Evolutionary conservation across 2,797 vertebrate species (phyloP).

Genomic region (Anomalospiza imberbis): DNA sequence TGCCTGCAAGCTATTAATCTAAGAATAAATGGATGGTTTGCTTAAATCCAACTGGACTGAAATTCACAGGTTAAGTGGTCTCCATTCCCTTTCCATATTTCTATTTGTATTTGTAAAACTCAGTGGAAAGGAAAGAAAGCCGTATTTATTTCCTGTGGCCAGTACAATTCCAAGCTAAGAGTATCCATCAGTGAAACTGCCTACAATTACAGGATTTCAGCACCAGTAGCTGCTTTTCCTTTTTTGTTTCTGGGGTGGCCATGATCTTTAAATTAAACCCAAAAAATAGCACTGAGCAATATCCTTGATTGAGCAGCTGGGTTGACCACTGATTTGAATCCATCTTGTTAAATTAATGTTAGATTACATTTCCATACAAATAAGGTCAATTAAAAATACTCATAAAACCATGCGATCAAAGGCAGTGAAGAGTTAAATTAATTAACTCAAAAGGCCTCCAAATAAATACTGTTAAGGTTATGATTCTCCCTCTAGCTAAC

Average conservation of each 20-base stretch:
- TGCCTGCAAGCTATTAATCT: not conserved
- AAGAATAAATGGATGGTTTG: not conserved
- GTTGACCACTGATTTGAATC: slow-evolving; percentile 55
- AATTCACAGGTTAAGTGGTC: not conserved
- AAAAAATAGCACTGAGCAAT: slow-evolving; percentile 8
- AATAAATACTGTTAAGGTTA: slow-evolving; percentile 65
- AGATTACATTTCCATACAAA: slow-evolving; percentile 68
- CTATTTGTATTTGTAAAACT: not conserved
- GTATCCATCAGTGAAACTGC: not conserved
- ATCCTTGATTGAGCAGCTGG: slow-evolving; percentile 40
- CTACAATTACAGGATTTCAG: not conserved
- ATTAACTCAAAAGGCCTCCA: slow-evolving; percentile 56
- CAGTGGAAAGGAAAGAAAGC: not conserved
- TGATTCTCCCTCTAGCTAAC: slow-evolving; percentile 15
- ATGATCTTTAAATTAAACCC: not conserved
- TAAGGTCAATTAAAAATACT: slow-evolving; percentile 68
- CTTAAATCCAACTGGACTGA: not conserved
- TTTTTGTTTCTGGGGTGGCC: not conserved
- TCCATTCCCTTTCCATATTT: not conserved
- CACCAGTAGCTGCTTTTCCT: not conserved
- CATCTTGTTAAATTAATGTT: slow-evolving; percentile 52
- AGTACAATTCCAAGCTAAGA: not conserved
- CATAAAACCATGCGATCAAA: slow-evolving; percentile 46
- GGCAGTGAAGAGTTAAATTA: slow-evolving; percentile 68
- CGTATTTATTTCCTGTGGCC: not conserved